Conservation (phyloP, 2,797 vertebrate genomes). For the Hafferia zeledoni region DNA sequence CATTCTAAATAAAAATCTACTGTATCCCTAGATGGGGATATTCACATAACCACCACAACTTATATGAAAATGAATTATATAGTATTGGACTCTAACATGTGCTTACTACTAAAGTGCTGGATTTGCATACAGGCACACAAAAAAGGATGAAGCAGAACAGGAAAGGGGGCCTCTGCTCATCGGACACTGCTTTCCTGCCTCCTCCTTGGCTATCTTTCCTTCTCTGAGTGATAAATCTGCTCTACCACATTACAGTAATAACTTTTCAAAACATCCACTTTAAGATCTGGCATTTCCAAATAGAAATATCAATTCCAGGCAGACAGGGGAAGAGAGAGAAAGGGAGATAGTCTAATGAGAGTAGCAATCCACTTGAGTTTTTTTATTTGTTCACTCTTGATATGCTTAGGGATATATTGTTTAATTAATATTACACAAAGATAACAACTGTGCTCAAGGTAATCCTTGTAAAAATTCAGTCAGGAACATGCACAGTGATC, state of each 20-base stretch:
- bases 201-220: neutral
- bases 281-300: neutral
- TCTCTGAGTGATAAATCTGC: neutral
- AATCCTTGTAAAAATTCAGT: slow-evolving; percentile 1
- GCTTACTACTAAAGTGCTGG: neutral
- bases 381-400: neutral
- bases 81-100: neutral
- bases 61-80: neutral
- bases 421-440: slow-evolving; percentile 26
- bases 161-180: neutral
- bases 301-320: neutral
- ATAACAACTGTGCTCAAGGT: neutral
- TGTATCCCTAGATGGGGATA: neutral
- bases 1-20: neutral
- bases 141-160: neutral
- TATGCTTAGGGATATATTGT: neutral
- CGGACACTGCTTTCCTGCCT: neutral
- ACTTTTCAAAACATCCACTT: neutral
- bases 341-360: neutral
- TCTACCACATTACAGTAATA: neutral
- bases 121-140: neutral
- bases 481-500: neutral
- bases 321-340: neutral
- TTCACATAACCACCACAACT: neutral
- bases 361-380: neutral